phyloP scores from a whole-genome alignment of 2,797 vertebrate species.

The Pipistrellus pygmaeus region DNA sequence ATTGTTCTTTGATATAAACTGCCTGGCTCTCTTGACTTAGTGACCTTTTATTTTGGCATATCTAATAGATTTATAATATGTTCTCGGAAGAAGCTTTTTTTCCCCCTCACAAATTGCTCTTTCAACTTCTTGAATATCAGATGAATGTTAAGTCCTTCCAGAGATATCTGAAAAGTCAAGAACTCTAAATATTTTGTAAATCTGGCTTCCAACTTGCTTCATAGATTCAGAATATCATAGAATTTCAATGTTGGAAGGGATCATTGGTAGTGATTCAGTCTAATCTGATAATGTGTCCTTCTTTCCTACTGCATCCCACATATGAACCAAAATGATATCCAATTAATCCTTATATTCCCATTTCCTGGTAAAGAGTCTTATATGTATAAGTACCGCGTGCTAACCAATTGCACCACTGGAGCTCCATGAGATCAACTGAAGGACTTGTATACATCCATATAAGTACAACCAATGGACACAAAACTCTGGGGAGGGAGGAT shows the following conservation, averaged over 20 bases:
- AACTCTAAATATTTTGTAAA: not conserved
- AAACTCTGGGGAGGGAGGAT: too few species aligned
- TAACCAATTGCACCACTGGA: too few species aligned
- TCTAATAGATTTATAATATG: conserved; percentile 74
- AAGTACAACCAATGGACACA: too few species aligned
- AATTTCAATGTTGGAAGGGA: not conserved
- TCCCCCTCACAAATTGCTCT: conserved; percentile 61
- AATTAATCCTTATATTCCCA: not conserved
- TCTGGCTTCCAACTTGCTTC: not conserved
- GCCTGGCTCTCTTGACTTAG: conserved; percentile 66
- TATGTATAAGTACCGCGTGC: not conserved
- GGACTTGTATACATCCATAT: too few species aligned
- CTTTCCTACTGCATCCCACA: not conserved
- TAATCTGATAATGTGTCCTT: conserved; percentile 14
- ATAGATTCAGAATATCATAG: not conserved
- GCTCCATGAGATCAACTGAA: too few species aligned
- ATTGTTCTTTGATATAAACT: conserved; percentile 78
- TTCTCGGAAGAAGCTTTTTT: conserved; percentile 39
- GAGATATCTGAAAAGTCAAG: not conserved
- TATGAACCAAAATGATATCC: not conserved
- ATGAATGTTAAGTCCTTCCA: conserved; percentile 60
- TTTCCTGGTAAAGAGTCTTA: not conserved
- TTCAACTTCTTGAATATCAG: conserved; percentile 67
- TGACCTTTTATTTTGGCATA: conserved; percentile 71
- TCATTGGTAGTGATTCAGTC: not conserved